Evolutionary conservation across 2,113 vertebrate genomes (phyloP).

Genomic region (Orcinus orca): DNA sequence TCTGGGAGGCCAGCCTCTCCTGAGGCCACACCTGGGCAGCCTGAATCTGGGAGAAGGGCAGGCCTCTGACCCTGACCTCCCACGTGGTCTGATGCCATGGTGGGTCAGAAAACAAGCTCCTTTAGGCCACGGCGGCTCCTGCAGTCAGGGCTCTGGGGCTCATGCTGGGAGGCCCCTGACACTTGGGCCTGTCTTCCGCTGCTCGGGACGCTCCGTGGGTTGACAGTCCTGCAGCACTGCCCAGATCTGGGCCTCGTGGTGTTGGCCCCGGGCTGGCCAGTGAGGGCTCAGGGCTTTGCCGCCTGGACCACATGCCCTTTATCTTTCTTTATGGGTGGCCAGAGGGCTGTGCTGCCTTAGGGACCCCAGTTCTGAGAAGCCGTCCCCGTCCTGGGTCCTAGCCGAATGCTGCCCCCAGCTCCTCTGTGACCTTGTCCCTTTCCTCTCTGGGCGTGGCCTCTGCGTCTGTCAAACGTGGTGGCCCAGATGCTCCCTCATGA

Average conservation of each 20-base stretch:
- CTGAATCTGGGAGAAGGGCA: neutral
- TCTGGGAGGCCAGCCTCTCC: neutral
- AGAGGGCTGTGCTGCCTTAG: neutral
- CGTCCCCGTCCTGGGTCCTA: neutral
- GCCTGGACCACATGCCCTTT: neutral
- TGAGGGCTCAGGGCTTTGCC: neutral
- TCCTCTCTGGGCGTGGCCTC: neutral
- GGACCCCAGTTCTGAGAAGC: neutral
- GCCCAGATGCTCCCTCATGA: rapidly evolving
- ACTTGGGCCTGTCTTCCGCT: rapidly evolving
- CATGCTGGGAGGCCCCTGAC: neutral
- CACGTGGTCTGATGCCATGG: neutral
- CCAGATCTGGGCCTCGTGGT: neutral
- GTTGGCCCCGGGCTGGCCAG: neutral
- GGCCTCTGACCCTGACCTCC: neutral
- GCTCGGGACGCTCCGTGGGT: neutral
- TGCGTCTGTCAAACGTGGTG: rapidly evolving
- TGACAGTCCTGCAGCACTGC: neutral
- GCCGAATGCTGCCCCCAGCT: rapidly evolving
- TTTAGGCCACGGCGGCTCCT: rapidly evolving
- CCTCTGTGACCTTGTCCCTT: neutral
- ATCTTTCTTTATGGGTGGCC: neutral
- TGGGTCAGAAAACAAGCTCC: neutral
- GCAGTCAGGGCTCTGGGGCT: neutral
- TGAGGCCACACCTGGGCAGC: neutral